Conservation (phyloP, 1,140 invertebrate species). For the Daktulosphaira vitifoliae region DNA sequence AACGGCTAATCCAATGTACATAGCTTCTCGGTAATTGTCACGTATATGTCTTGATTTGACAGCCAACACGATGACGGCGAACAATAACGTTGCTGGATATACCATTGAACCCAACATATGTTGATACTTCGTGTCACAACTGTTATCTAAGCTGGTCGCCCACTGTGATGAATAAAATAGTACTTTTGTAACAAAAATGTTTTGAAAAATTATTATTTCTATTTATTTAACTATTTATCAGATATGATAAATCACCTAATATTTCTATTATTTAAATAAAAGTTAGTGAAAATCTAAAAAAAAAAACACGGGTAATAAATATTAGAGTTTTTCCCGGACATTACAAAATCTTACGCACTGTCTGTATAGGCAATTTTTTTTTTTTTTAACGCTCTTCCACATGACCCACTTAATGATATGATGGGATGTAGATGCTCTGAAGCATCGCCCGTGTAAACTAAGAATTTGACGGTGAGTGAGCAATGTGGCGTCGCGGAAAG, state of each 20-base stretch:
- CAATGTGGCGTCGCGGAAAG: not conserved
- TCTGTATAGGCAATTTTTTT: too few species aligned
- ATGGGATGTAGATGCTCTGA: too few species aligned
- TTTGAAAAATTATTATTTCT: too few species aligned
- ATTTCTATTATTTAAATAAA: too few species aligned
- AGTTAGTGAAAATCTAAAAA: too few species aligned
- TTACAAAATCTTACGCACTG: too few species aligned
- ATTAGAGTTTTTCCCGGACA: too few species aligned
- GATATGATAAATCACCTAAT: too few species aligned
- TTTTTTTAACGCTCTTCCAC: too few species aligned
- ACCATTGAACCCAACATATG: slow-evolving; percentile 68
- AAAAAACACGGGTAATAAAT: too few species aligned
- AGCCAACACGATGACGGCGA: slow-evolving; percentile 74
- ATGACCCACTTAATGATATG: not conserved
- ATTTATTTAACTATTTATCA: too few species aligned
- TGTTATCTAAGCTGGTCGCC: slow-evolving; percentile 25
- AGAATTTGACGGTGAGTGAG: not conserved
- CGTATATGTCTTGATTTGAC: slow-evolving; percentile 74
- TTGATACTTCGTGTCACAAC: slow-evolving; percentile 43
- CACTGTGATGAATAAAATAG: not conserved
- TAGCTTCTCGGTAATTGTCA: slow-evolving; percentile 86
- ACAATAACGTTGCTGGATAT: slow-evolving; percentile 72
- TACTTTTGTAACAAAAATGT: not conserved
- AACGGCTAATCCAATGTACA: slow-evolving; percentile 77
- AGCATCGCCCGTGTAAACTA: too few species aligned